A percentile compares a stretch with the other conserved stretches of the same genome.
Evolutionary conservation across 2,888 invertebrate genomes (phyloP).

Genomic region (Camponotus fellah): DNA sequence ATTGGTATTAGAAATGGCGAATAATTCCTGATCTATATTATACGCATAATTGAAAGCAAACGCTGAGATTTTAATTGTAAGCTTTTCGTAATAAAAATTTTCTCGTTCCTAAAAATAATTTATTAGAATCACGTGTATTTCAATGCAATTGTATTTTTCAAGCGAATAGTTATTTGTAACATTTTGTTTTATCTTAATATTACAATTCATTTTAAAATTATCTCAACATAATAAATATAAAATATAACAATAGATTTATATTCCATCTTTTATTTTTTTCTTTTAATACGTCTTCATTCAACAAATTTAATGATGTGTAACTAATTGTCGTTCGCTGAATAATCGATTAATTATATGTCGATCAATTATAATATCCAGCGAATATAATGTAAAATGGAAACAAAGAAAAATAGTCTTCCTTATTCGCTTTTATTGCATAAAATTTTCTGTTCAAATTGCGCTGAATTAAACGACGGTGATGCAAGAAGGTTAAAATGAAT

Average conservation of each 20-base stretch:
- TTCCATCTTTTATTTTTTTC: background rate
- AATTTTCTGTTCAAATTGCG: slow-evolving; percentile 49
- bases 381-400: slow-evolving; percentile 31
- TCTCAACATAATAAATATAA: background rate
- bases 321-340: slow-evolving; percentile 27
- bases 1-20: slow-evolving; percentile 26
- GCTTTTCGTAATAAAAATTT: background rate
- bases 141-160: background rate
- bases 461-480: slow-evolving; percentile 36
- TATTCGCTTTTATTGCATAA: slow-evolving; percentile 47
- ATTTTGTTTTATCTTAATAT: background rate
- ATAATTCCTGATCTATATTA: slow-evolving; percentile 14
- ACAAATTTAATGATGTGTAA: slow-evolving; percentile 22
- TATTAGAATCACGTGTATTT: background rate
- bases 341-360: slow-evolving; percentile 4
- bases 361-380: slow-evolving; percentile 8
- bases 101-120: slow-evolving; percentile 8
- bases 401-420: slow-evolving; percentile 30
- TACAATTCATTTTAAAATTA: background rate
- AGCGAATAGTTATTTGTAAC: background rate
- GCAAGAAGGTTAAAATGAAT: slow-evolving; percentile 47
- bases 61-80: background rate
- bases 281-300: slow-evolving; percentile 3
- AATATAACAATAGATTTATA: slow-evolving; percentile 1
- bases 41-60: background rate